Conservation (phyloP, 2,797 vertebrate genomes). For the Triplophysa bombifrons region DNA sequence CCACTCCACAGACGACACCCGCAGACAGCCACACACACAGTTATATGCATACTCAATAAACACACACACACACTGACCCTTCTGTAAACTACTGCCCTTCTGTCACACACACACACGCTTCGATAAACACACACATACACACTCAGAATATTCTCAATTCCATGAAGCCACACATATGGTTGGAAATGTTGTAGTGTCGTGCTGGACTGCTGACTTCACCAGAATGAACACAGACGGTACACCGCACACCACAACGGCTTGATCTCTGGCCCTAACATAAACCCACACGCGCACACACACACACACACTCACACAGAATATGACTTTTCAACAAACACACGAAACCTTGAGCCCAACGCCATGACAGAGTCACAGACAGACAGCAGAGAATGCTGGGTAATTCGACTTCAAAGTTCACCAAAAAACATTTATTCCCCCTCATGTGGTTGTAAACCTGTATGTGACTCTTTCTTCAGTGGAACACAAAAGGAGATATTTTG, state of each 20-base stretch:
- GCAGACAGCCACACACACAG: slow-evolving; percentile 23
- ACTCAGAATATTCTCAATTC: slow-evolving; percentile 29
- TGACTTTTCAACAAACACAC: not conserved
- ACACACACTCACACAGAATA: slow-evolving; percentile 2
- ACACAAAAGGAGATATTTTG: no score
- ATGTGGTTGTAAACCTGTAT: no score
- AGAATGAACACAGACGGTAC: slow-evolving; percentile 35
- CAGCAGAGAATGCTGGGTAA: not conserved
- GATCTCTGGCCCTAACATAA: slow-evolving; percentile 49
- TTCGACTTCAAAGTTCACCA: not conserved
- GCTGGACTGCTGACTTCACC: not conserved
- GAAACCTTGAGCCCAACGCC: not conserved
- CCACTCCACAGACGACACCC: not conserved
- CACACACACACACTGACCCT: slow-evolving; percentile 31
- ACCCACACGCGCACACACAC: slow-evolving; percentile 26
- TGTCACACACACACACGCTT: slow-evolving; percentile 23
- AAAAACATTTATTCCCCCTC: no score
- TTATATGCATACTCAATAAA: slow-evolving; percentile 39
- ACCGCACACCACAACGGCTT: slow-evolving; percentile 36
- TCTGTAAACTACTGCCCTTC: slow-evolving; percentile 10
- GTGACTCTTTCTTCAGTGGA: no score
- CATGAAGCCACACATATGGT: slow-evolving; percentile 46
- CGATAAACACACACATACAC: slow-evolving; percentile 41
- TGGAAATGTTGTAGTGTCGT: slow-evolving; percentile 17
- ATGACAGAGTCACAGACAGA: not conserved